These are phyloP conservation scores for Ochotona princeps DNA, from an alignment of 2,113 vertebrate genomes.

Conservation along the genomic window DNA sequence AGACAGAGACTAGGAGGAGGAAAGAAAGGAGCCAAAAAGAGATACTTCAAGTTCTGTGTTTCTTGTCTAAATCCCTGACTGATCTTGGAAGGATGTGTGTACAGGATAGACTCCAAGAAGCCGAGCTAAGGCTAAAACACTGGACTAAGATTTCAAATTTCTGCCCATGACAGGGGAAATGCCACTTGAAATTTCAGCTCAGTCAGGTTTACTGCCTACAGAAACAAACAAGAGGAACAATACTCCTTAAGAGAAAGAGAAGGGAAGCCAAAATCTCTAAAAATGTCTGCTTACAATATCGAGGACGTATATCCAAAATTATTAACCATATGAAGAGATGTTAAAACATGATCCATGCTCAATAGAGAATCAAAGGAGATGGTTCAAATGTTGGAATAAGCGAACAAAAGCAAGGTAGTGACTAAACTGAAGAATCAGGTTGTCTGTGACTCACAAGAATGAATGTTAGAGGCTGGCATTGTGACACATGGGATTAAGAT, in stretches of 20 bases:
- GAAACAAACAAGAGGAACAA: conserved; percentile 69
- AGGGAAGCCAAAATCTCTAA: conserved; percentile 61
- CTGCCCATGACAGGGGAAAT: background rate
- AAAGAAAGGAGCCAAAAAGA: conserved; percentile 7
- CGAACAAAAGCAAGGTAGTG: conserved; percentile 41
- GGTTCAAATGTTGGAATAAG: conserved; percentile 43
- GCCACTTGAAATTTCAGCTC: conserved; percentile 60
- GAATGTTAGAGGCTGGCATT: background rate
- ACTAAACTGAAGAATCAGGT: conserved; percentile 46
- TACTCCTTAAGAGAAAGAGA: conserved; percentile 56
- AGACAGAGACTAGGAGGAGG: background rate
- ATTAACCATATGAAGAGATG: conserved; percentile 40
- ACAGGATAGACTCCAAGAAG: conserved; percentile 24
- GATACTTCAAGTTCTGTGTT: conserved; percentile 42
- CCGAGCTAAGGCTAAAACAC: conserved; percentile 12
- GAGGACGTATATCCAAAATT: conserved; percentile 41
- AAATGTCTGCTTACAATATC: conserved; percentile 41
- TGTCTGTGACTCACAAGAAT: conserved; percentile 32
- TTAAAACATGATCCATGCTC: conserved; percentile 22
- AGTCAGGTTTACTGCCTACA: conserved; percentile 20
- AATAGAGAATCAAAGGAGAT: conserved; percentile 49
- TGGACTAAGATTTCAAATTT: conserved; percentile 28
- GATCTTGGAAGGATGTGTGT: conserved; percentile 43
- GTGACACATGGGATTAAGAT: too few relatives aligned
- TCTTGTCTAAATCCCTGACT: conserved; percentile 26